phyloP scores from a whole-genome alignment of 2,888 invertebrate species.

The Drosophila niveifrons region DNA sequence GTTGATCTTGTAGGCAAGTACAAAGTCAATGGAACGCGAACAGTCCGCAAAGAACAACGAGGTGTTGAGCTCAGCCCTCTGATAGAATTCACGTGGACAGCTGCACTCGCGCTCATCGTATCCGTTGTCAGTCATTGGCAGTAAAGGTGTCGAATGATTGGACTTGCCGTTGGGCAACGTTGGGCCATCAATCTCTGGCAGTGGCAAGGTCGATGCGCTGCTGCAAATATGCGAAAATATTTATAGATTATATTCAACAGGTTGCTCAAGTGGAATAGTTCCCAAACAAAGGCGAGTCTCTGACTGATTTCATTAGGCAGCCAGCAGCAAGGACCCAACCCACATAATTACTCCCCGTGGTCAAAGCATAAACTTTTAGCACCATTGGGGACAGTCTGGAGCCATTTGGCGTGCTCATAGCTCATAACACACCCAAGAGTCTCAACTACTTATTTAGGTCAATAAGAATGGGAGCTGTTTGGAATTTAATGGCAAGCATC shows the following conservation, averaged over 20 bases:
- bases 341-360: constrained; percentile 32
- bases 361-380: constrained; percentile 1
- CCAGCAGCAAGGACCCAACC: constrained; percentile 1
- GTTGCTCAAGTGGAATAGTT: constrained; percentile 4
- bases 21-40: constrained; percentile 90
- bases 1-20: constrained; percentile 91
- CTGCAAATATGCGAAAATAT: constrained; percentile 38
- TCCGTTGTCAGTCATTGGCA: constrained; percentile 77
- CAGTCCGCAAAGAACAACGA: constrained; percentile 90
- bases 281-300: not conserved
- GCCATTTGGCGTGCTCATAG: constrained; percentile 7
- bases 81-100: constrained; percentile 71
- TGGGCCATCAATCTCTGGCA: constrained; percentile 53
- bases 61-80: constrained; percentile 72
- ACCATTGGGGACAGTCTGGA: constrained; percentile 12
- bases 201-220: constrained; percentile 66
- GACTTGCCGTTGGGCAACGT: constrained; percentile 57
- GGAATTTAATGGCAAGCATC: constrained; percentile 32
- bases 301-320: constrained; percentile 34
- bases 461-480: constrained; percentile 31
- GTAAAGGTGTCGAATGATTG: constrained; percentile 53
- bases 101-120: constrained; percentile 76
- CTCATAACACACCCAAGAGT: constrained; percentile 7
- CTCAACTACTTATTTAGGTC: constrained; percentile 38
- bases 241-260: constrained; percentile 5